Conservation (phyloP, 2,797 vertebrate genomes). For the Halcyon chelicuti region DNA sequence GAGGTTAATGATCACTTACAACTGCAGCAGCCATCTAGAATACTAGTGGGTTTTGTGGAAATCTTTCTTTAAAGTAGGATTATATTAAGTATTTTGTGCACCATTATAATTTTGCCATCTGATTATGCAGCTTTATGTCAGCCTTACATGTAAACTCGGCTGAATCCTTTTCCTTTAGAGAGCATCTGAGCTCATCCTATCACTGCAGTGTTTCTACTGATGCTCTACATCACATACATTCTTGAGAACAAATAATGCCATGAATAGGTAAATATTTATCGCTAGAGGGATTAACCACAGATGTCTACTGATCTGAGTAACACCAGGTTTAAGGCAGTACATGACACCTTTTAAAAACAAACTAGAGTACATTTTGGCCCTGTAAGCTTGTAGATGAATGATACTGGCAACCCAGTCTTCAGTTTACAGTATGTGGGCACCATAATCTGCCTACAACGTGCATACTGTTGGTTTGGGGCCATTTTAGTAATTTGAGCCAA, state of each 20-base stretch:
- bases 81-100: background rate
- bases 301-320: conserved; percentile 12
- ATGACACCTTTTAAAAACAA: background rate
- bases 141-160: background rate
- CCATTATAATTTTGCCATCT: conserved; percentile 14
- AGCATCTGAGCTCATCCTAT: conserved; percentile 3
- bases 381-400: background rate
- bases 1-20: conserved; percentile 20
- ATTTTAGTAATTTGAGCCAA: background rate
- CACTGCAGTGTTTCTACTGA: background rate
- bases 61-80: background rate
- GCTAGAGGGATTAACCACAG: background rate
- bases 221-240: background rate
- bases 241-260: background rate
- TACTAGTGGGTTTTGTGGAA: background rate
- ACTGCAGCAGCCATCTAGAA: background rate
- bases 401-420: background rate
- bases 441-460: background rate
- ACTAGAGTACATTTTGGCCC: background rate
- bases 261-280: conserved; percentile 12
- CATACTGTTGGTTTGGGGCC: background rate
- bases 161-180: background rate
- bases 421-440: background rate
- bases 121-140: background rate
- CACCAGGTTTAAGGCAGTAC: background rate